Base-by-base conservation (phyloP, 64 coral and sea anemone species). In the Porites australiensis region DNA sequence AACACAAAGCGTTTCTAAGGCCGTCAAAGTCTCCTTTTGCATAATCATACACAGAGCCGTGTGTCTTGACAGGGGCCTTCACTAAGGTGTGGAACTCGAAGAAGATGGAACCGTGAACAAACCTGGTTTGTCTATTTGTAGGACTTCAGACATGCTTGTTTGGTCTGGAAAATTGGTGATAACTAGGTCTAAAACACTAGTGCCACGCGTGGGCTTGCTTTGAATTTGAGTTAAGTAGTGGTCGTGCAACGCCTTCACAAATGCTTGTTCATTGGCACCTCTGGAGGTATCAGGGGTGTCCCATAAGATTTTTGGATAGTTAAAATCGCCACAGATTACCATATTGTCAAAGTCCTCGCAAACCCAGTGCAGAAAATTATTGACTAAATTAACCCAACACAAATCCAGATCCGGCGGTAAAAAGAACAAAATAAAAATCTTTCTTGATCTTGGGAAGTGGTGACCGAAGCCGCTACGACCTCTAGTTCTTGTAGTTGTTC, bases 271-370 rank as follows among this genome's bases (percentile, higher is more conserved):
- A 19, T 88, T 88, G 23, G 49, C 66, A 47, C 74, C 89, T 70
- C 48, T 22, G 13, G 74, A 45, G 58, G 43, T 65, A 66, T 91
- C 89, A 67, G 52, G 65, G 59, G 65, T 43, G 27, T 93, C 91
- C 91, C 72, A 93, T 23, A 82, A 82, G 82, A 93, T 93, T 18
- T 93, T 86, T 57, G 79, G 70, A 55, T 86, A 76, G 72, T 87
- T 93, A 54, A 93, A 93, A 79, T 93, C 69, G 43, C 90, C 90
- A 46, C 66, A 92, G 21, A 92, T 85, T 62, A 84, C 79, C 79
- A 92, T 92, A 53, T 87, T 87, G 61, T 93, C 74, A 13, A 55
- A 93, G 27, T 88, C 49, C 47, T 93, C 91, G 77, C 91, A 93
- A 79, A 58, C 83, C 50, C 66, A 77, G 53, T 93, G 59, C n/a